phyloP scores from a whole-genome alignment of 2,797 vertebrate genomes.

The Eremophila alpestris region DNA sequence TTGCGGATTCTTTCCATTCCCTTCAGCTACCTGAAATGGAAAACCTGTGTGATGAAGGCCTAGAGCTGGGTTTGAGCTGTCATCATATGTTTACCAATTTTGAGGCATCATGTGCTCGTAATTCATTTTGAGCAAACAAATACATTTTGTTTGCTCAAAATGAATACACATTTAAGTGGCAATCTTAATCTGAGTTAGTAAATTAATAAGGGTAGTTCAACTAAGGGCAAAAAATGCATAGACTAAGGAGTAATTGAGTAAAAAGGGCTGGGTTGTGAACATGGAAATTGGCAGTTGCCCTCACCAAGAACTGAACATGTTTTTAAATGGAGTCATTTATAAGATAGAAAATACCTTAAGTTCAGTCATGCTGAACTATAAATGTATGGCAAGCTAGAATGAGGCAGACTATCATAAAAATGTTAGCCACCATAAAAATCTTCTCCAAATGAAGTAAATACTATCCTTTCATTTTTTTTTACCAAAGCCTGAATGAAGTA shows the following conservation, averaged over 20 bases:
- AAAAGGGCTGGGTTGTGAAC: neutral
- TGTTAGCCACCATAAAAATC: neutral
- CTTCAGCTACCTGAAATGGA: neutral
- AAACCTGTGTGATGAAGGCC: neutral
- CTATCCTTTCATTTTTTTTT: neutral
- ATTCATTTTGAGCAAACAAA: neutral
- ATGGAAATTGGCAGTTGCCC: neutral
- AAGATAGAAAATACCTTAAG: neutral
- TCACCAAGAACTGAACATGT: neutral
- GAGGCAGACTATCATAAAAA: neutral
- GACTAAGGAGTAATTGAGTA: neutral
- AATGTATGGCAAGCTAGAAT: neutral
- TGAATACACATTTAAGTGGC: neutral
- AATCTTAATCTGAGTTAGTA: neutral
- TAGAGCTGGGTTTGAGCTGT: neutral
- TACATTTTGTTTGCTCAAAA: too few relatives aligned
- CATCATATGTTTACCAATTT: neutral
- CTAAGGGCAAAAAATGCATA: neutral
- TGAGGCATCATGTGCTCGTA: neutral
- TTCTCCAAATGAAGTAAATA: neutral
- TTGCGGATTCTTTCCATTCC: neutral
- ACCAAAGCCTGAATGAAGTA: neutral
- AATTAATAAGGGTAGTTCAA: neutral
- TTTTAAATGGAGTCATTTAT: neutral
- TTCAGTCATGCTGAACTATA: neutral